Conservation (phyloP, 1,140 invertebrate genomes). For the Drosophila santomea region DNA sequence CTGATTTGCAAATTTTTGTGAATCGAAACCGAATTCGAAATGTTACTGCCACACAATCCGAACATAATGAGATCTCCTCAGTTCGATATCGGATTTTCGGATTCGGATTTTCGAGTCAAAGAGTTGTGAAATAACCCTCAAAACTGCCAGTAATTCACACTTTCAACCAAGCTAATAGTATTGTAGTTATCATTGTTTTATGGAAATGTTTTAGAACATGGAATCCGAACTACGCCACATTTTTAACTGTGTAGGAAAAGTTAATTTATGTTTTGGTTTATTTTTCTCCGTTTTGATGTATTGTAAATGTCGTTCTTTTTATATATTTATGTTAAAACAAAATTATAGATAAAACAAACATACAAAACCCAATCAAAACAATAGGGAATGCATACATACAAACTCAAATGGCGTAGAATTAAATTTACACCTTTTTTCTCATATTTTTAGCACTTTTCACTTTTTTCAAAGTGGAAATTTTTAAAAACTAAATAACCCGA, state of each 20-base stretch:
- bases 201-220: too few relatives aligned
- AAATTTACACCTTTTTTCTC: too few relatives aligned
- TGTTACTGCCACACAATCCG: constrained; percentile 45
- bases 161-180: not conserved
- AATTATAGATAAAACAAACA: not conserved
- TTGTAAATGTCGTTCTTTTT: constrained; percentile 22
- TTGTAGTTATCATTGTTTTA: not conserved
- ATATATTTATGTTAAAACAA: too few relatives aligned
- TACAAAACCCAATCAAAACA: not conserved
- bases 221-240: too few relatives aligned
- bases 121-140: not conserved
- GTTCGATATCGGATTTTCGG: not conserved
- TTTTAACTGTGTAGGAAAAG: too few relatives aligned
- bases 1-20: constrained; percentile 44
- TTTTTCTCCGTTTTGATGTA: constrained; percentile 31
- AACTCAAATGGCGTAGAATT: too few relatives aligned
- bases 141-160: not conserved
- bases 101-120: not conserved
- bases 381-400: too few relatives aligned
- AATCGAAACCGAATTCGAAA: constrained; percentile 47
- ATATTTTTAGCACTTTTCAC: too few relatives aligned
- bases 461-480: too few relatives aligned
- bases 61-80: constrained; percentile 39
- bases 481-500: too few relatives aligned
- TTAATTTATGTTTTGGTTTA: not conserved